Base-by-base conservation (phyloP, 2,888 invertebrate genomes). In the Cephus sareptanus region DNA sequence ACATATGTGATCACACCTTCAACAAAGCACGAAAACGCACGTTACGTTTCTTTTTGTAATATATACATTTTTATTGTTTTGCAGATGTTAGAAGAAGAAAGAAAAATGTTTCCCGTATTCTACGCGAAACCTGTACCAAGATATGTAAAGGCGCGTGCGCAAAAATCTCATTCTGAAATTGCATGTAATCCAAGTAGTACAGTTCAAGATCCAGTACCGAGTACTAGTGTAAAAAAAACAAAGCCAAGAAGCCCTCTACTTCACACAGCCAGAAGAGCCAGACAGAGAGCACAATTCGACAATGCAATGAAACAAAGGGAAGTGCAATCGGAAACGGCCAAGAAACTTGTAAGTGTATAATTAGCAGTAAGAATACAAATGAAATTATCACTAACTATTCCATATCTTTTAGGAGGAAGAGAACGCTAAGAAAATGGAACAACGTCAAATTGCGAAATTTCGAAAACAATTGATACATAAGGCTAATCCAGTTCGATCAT, bases 401-500 rank as follows among this genome's bases (percentile, higher is more conserved):
- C 69, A 34, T 31, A 4, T 69, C 73, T 79, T 74, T 75, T 75
- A 74, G 56, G 77, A 86, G 85, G 79, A 80, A 73, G 80, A 79
- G 75, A 75, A 73, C 13, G 79, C 71, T 31, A 77, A 82, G 35
- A 83, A 79, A 13, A 76, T 78, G 33, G 85, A 85, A 34, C 75
- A 84, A n/a, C 76, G 80, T 37, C 83, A 85, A 76, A 81, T 81
- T 12, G 75, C 77, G 1, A 70, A 70, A 9, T 37, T 87, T 11
- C 83, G 87, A 70, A 83, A 78, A 34, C 33, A 79, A 75, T 78
- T 78, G 23, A 81, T 85, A 34, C 83, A 83, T 77, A 87, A 85
- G 75, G 82, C 85, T 23, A 81, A 83, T 73, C 86, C 87, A 0
- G 79, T 87, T 69, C 83, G 79, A 9, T 82, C 80, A 71, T 87